These are phyloP conservation scores for Halichondria panicea DNA, from an alignment of 37 sponge, comb jelly and placozoan genomes.

Conservation along the genomic window DNA sequence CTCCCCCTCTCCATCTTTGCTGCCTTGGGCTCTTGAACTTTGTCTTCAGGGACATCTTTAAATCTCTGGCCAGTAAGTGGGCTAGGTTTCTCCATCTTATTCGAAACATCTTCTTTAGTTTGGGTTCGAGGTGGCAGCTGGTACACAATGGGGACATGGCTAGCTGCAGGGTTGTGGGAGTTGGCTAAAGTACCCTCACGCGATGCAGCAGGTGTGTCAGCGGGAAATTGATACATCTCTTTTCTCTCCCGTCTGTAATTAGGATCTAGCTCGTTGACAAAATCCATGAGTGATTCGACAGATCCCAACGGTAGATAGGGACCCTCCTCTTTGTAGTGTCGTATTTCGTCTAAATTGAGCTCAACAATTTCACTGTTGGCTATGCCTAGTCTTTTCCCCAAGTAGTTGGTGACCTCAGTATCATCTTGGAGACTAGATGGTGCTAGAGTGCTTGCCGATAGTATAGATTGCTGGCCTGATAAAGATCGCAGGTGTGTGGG, in stretches of 20 bases:
- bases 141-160: too few relatives aligned
- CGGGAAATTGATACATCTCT: background rate
- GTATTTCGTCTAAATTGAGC: constrained; percentile 33
- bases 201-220: too few relatives aligned
- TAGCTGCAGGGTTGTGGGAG: too few relatives aligned
- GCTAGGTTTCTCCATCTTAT: background rate
- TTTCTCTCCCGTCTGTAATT: background rate
- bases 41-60: background rate
- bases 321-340: constrained; percentile 53
- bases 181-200: too few relatives aligned
- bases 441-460: background rate
- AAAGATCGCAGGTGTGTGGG: too few relatives aligned
- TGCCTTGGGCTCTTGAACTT: too few relatives aligned
- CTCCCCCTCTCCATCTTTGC: too few relatives aligned
- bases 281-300: constrained; percentile 59
- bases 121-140: too few relatives aligned
- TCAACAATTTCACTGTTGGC: constrained; percentile 35
- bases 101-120: too few relatives aligned
- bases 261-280: constrained; percentile 1
- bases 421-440: background rate
- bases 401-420: constrained; percentile 8
- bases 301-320: constrained; percentile 58
- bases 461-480: too few relatives aligned
- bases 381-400: constrained; percentile 19
- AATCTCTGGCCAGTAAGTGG: background rate